Evolutionary conservation across 2,888 invertebrate species (phyloP), one percentile per base, ranked within the genome.

Genomic region (Brachyopa scutellaris): DNA sequence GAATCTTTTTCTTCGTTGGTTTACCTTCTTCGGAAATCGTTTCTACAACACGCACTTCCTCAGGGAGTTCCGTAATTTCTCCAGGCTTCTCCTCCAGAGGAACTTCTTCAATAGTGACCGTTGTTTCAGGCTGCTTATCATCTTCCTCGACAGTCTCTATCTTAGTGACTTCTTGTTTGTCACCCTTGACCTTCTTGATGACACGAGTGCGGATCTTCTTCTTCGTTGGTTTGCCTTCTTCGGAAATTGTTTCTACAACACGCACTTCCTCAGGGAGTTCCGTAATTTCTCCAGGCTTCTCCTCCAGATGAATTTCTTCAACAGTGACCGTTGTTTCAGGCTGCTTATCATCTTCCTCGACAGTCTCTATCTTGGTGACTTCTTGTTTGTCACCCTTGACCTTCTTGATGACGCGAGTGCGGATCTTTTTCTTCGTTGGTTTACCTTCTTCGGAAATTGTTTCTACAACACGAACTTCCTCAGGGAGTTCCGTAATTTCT

Each of bases 351-450:
- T 73, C 72, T 21, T 73, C 62, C 17, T 73, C 72, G 6, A 73
- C 62, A 2, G 53, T 62, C 13, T 73, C 62, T 8, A 73, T 73
- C 45, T 73, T 62, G 6, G 72, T 73, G 36, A 73, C 72, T 51
- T 73, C 72, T 45, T 73, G 62, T 15, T 73, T 73, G 47, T 36
- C 62, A 3, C 72, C 72, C 59, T 73, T 73, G n/a, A 62, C 23
- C 36, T 62, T 62, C 36, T 73, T 73, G 53, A 73, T 73, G 2
- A 13, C 33, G 8, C 72, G 72, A 19, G 72, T 72, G 0, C 72
- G 72, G 8, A 62, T 72, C 21, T 29, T 47, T 17, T 74, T 74
- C 49, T 66, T 74, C 0, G 47, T 66, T 9, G 73, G 64, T n/a
- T 74, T 74, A 5, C 73, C 73, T 29, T 57, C 73, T 26, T 57